Base-by-base conservation (phyloP, 2,113 vertebrate species). In the Aegotheles bennettii region DNA sequence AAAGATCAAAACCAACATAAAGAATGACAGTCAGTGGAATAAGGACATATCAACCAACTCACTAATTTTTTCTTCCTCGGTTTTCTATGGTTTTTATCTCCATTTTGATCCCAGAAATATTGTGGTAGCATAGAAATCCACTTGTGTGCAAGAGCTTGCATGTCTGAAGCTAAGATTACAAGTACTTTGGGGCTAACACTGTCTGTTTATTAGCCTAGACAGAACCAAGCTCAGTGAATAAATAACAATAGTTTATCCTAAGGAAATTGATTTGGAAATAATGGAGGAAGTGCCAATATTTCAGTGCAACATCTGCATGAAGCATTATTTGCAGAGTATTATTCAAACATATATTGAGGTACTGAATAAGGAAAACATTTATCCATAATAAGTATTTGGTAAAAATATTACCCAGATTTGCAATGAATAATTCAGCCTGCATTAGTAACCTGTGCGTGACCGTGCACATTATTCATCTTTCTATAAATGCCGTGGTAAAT, bases 401-500 rank as follows among this genome's bases (percentile, higher is more conserved):
- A 81, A 96, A 95, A 91, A 76, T 78, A 69, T 68, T 89, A 53
- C 73, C 43, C 73, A 76, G 57, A 54, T 92, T 93, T 94, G 69
- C 73, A 75, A 89, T 95, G 79, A 96, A 93, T 96, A 93, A 94
- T 95, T 93, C 88, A 74, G 61, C 57, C 83, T 75, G 65, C 71
- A 81, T 96, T 93, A 95, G 83, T 69, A 84, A 68, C 53, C 23
- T 0, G 29, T 40, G 40, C 12, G 4, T 96, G 95, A 93, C 76
- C 87, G 17, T 73, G 76, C 88, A 94, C 28, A 18, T 89, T 73
- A 78, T 89, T 93, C 48, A 8, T 73, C 26, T 71, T 60, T 92
- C 92, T 87, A 65, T 85, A 87, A 89, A 86, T 68, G 68, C 54
- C 42, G 9, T 33, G 65, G 51, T 50, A 78, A 90, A 95, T 89